These are phyloP conservation scores for Smutsia gigantea DNA, from an alignment of 2,797 vertebrate genomes.

Conservation along the genomic window DNA sequence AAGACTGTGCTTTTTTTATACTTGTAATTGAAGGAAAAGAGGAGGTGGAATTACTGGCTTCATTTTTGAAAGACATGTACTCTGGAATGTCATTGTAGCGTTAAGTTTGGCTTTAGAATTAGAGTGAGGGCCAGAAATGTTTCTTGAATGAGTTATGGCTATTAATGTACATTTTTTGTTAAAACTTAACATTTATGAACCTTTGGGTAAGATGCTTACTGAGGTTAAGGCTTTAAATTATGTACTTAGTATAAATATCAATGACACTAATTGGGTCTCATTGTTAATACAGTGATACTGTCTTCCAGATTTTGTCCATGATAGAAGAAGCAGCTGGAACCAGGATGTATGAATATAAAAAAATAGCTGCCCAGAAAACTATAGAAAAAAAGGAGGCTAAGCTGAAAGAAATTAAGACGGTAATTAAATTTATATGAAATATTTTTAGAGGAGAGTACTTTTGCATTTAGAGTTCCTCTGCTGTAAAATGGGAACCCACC, in stretches of 20 bases:
- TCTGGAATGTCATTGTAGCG: neutral
- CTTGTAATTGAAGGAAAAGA: neutral
- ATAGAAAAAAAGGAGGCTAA: slow-evolving; percentile 98
- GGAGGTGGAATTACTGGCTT: neutral
- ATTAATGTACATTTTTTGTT: neutral
- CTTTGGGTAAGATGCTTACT: neutral
- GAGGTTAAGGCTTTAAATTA: neutral
- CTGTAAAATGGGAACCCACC: neutral
- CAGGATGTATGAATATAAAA: slow-evolving; percentile 98
- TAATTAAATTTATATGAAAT: slow-evolving; percentile 79
- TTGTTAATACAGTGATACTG: slow-evolving; percentile 49
- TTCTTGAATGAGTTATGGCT: neutral
- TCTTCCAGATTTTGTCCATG: slow-evolving; percentile 95
- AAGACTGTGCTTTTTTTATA: neutral
- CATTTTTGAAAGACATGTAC: neutral
- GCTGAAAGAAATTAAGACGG: slow-evolving; percentile 93
- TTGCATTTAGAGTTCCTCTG: neutral
- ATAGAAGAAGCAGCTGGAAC: slow-evolving; percentile 98
- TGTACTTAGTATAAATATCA: slow-evolving; percentile 3
- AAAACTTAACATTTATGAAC: neutral
- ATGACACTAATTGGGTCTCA: neutral
- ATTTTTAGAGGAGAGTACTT: neutral
- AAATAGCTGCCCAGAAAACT: slow-evolving; percentile 93
- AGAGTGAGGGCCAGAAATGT: neutral
- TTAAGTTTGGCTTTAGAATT: slow-evolving; percentile 25